These are phyloP conservation scores for Nerophis ophidion DNA, from an alignment of 2,113 vertebrate genomes.

Conservation along the genomic window DNA sequence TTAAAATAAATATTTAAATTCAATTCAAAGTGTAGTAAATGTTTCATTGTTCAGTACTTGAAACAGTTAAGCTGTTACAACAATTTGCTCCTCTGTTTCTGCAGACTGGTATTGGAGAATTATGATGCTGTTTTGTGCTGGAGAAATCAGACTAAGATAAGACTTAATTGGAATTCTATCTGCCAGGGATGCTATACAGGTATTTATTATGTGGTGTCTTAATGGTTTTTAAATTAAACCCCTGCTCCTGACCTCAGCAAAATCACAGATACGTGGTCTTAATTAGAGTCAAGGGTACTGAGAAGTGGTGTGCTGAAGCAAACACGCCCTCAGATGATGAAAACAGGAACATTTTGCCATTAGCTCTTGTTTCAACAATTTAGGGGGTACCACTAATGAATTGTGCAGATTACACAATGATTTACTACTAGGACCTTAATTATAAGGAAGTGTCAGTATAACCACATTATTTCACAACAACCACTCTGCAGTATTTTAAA, in stretches of 20 bases:
- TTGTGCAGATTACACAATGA: constrained; percentile 2
- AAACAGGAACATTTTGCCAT: constrained; percentile 17
- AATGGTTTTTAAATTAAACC: constrained; percentile 74
- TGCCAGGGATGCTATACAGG: constrained; percentile 47
- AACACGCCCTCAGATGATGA: constrained; percentile 26
- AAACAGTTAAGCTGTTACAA: not conserved
- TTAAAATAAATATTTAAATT: too few relatives aligned
- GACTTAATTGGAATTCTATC: constrained; percentile 75
- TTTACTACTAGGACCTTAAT: not conserved
- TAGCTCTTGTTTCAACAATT: constrained; percentile 19
- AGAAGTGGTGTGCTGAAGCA: constrained; percentile 16
- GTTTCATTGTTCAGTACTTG: constrained; percentile 2
- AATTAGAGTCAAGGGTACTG: constrained; percentile 61
- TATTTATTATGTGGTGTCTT: constrained; percentile 40
- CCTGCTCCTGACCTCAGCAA: constrained; percentile 67
- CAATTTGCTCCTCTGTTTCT: constrained; percentile 19
- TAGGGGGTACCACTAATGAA: not conserved
- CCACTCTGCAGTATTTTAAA: constrained; percentile 10
- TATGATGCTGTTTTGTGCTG: constrained; percentile 55
- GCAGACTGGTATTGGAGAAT: constrained; percentile 52
- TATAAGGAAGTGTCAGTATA: constrained; percentile 1
- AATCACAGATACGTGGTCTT: constrained; percentile 64
- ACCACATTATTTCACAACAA: constrained; percentile 4
- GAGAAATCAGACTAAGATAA: constrained; percentile 70
- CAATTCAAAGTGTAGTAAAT: too few relatives aligned